Conservation (phyloP, 2,888 invertebrate genomes). For the Adelphocoris suturalis region DNA sequence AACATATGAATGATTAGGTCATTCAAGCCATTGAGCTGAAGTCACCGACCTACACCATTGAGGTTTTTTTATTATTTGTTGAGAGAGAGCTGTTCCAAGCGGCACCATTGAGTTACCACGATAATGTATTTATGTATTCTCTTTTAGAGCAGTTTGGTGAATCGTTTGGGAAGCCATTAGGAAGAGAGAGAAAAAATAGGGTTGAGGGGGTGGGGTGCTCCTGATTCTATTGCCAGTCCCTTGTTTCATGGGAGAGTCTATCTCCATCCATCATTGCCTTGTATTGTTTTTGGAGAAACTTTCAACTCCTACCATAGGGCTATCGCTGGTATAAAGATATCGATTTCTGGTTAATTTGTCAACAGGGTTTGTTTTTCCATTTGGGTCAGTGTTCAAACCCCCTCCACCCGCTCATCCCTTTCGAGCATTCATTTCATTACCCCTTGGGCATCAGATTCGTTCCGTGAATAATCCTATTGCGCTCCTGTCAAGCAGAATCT, state of each 20-base stretch:
- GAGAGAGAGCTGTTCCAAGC: neutral
- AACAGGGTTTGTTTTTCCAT: slow-evolving; percentile 52
- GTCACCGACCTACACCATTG: neutral
- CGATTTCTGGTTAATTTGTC: slow-evolving; percentile 55
- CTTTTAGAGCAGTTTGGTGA: slow-evolving; percentile 21
- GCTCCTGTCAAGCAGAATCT: slow-evolving; percentile 27
- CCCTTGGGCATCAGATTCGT: slow-evolving; percentile 32
- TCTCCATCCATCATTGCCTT: slow-evolving; percentile 17
- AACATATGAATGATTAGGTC: too few species aligned
- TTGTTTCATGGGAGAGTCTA: slow-evolving; percentile 22
- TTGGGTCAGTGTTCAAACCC: slow-evolving; percentile 34
- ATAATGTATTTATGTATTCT: slow-evolving; percentile 27
- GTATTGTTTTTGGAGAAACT: slow-evolving; percentile 8
- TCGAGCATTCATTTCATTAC: slow-evolving; percentile 9
- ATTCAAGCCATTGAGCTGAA: too few species aligned
- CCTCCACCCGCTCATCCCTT: neutral
- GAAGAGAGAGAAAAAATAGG: neutral
- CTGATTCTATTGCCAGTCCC: slow-evolving; percentile 11
- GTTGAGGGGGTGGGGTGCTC: neutral
- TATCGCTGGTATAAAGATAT: slow-evolving; percentile 17
- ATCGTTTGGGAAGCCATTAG: slow-evolving; percentile 21
- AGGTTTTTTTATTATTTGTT: neutral
- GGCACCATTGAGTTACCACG: slow-evolving; percentile 3
- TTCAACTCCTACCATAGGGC: neutral
- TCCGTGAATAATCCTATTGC: slow-evolving; percentile 35